A percentile compares a stretch with the other conserved stretches of the same genome.
These are phyloP conservation scores for Sula dactylatra DNA, from an alignment of 2,113 vertebrate genomes.

Conservation along the genomic window DNA sequence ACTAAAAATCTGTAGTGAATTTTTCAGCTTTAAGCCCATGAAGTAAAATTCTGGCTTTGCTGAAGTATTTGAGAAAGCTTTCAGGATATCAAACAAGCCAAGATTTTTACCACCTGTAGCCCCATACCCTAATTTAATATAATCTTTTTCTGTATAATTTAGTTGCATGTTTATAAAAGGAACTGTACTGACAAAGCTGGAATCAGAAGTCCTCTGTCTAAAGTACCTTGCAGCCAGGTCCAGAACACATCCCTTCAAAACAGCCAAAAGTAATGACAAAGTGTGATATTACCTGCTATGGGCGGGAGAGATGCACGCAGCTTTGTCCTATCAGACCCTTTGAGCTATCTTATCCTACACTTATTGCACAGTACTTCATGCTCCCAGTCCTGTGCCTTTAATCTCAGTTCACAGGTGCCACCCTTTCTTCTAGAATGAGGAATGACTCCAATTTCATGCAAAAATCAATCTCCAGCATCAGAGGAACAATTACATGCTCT, in stretches of 20 bases:
- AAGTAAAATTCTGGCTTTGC: not conserved
- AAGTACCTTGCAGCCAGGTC: not conserved
- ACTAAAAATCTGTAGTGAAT: not conserved
- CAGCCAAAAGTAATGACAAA: not conserved
- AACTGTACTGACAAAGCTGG: not conserved
- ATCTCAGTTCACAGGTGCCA: not conserved
- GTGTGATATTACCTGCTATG: accelerated
- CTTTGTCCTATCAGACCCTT: not conserved
- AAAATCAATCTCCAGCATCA: not conserved
- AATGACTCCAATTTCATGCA: constrained; percentile 20
- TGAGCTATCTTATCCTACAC: not conserved
- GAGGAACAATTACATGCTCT: not conserved
- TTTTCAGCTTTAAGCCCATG: not conserved
- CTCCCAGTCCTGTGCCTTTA: not conserved
- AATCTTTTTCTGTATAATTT: not conserved
- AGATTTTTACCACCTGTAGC: not conserved
- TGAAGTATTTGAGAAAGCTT: not conserved
- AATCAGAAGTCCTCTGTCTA: not conserved
- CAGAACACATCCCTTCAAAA: not conserved
- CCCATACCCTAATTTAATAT: not conserved
- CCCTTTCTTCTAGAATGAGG: not conserved
- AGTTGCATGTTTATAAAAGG: not conserved
- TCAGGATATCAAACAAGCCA: not conserved
- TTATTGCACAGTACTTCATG: not conserved
- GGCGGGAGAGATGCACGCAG: not conserved